Conservation (phyloP, 2,113 vertebrate species). For the Gobio gobio region DNA sequence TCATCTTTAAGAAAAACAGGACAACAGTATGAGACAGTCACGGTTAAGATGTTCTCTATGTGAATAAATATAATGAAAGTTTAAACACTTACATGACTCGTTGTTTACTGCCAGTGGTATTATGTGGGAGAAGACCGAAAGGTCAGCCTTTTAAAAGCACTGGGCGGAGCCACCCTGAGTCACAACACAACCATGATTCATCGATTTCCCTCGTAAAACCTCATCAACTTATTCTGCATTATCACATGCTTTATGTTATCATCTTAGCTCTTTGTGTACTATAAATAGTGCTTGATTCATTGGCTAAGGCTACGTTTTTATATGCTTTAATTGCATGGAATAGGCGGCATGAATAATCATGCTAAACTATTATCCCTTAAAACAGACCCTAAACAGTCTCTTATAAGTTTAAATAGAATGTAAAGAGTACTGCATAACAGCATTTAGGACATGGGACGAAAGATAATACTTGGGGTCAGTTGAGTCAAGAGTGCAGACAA, state of each 20-base stretch:
- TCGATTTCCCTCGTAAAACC: neutral
- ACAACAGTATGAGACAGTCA: neutral
- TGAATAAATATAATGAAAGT: neutral
- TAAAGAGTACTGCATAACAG: neutral
- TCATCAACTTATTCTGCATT: too few species aligned
- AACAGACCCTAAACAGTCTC: neutral
- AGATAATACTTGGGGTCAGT: neutral
- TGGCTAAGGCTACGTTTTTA: neutral
- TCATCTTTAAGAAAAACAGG: neutral
- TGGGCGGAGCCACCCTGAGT: neutral
- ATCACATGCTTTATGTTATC: neutral
- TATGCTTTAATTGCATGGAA: neutral
- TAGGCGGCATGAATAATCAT: neutral
- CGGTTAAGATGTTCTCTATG: neutral
- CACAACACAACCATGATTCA: neutral
- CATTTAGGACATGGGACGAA: too few species aligned
- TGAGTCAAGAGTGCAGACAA: neutral
- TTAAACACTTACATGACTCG: slow-evolving; percentile 11
- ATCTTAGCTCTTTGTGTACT: too few species aligned
- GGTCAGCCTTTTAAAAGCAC: neutral
- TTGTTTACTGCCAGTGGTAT: too few species aligned
- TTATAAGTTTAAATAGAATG: neutral
- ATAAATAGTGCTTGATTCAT: too few species aligned
- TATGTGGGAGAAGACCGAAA: too few species aligned
- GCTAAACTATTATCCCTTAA: neutral